A percentile compares a stretch with the other conserved stretches of the same genome.
Conservation (phyloP, 2,888 invertebrate species). For the Muschampia plurimacula region DNA sequence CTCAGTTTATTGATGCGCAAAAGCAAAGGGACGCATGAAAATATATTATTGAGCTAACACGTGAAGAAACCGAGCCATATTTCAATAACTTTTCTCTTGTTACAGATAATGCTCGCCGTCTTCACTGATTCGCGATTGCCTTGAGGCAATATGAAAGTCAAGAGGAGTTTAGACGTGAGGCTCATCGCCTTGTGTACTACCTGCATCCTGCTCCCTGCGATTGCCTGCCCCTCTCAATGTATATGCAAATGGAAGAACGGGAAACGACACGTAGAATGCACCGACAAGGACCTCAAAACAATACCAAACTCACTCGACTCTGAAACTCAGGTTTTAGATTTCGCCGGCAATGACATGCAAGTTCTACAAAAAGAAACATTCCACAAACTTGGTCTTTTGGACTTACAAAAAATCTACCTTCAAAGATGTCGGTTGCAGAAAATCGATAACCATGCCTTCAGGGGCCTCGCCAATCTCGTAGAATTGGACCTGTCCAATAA, state of each 20-base stretch:
- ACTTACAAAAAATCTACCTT: slow-evolving; percentile 94
- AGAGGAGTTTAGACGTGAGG: slow-evolving; percentile 70
- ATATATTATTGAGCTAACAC: slow-evolving; percentile 41
- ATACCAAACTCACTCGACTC: slow-evolving; percentile 93
- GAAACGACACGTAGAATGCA: slow-evolving; percentile 95
- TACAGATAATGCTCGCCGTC: slow-evolving; percentile 75
- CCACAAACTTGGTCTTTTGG: slow-evolving; percentile 91
- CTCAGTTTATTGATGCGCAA: slow-evolving; percentile 47
- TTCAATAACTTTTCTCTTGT: slow-evolving; percentile 59
- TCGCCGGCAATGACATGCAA: slow-evolving; percentile 93
- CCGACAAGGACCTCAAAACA: slow-evolving; percentile 90
- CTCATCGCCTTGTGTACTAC: slow-evolving; percentile 79
- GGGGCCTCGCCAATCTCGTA: slow-evolving; percentile 93
- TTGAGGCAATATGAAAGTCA: slow-evolving; percentile 78
- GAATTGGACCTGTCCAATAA: slow-evolving; percentile 95
- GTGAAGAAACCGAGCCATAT: slow-evolving; percentile 31
- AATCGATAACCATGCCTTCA: slow-evolving; percentile 93
- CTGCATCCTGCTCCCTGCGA: slow-evolving; percentile 72
- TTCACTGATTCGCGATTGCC: slow-evolving; percentile 61
- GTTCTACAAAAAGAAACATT: slow-evolving; percentile 92
- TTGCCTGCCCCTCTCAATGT: slow-evolving; percentile 91
- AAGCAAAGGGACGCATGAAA: slow-evolving; percentile 45
- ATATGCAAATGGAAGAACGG: slow-evolving; percentile 97
- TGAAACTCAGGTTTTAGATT: slow-evolving; percentile 94
- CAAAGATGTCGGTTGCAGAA: slow-evolving; percentile 91